Conservation (phyloP, 2,888 invertebrate genomes). For the Erebia epiphron region DNA sequence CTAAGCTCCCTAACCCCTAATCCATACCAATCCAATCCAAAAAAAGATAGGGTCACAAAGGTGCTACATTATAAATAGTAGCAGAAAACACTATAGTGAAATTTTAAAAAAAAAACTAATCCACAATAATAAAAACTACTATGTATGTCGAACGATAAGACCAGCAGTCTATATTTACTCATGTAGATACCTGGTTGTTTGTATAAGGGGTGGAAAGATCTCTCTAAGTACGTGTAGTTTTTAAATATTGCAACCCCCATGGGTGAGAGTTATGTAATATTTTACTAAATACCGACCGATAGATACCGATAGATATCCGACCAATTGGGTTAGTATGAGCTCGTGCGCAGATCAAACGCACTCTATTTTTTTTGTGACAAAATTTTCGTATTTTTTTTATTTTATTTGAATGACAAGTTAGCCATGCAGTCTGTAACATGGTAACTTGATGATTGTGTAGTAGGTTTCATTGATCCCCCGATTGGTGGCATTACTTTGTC, state of each 20-base stretch:
- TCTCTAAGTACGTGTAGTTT: neutral
- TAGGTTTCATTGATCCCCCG: no score
- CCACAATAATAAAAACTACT: slow-evolving; percentile 5
- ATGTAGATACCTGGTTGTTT: neutral
- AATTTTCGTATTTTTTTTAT: neutral
- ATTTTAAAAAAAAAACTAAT: no score
- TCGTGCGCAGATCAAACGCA: neutral
- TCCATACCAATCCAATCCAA: no score
- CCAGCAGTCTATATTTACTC: neutral
- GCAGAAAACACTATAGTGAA: no score
- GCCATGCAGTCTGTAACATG: no score
- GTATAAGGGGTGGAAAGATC: neutral
- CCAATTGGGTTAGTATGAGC: neutral
- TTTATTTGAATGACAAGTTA: no score
- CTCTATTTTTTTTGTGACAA: neutral
- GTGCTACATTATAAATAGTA: no score
- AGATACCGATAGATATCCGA: neutral
- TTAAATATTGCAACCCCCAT: neutral
- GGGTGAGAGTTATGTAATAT: slow-evolving; percentile 6
- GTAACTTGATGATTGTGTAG: no score
- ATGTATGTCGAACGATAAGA: neutral
- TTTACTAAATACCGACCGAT: no score
- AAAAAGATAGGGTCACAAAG: no score
- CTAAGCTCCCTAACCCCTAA: slow-evolving; percentile 21
- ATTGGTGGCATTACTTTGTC: no score